These are phyloP conservation scores for Melanotaenia duboulayi DNA, from an alignment of 2,113 vertebrate species.

Conservation along the genomic window DNA sequence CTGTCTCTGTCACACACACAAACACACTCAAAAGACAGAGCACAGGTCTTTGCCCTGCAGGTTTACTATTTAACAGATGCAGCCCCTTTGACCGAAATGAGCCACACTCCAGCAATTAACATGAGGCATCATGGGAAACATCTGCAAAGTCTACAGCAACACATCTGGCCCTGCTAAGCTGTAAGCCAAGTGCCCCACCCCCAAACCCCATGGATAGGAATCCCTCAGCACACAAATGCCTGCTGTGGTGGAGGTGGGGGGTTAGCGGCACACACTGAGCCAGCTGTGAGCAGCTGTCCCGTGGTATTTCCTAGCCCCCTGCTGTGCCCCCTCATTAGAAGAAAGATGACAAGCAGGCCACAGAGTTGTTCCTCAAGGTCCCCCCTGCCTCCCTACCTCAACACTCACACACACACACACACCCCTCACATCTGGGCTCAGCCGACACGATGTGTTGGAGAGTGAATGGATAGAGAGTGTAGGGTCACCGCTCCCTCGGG, in stretches of 20 bases:
- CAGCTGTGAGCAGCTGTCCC: constrained; percentile 61
- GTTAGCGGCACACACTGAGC: background rate
- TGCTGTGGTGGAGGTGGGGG: background rate
- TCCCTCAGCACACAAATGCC: constrained; percentile 18
- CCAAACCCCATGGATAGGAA: constrained; percentile 1
- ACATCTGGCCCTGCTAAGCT: constrained; percentile 72
- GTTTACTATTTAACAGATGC: constrained; percentile 52
- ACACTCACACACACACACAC: constrained; percentile 15
- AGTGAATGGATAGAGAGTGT: constrained; percentile 25
- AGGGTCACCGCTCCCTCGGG: constrained; percentile 52
- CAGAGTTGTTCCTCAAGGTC: constrained; percentile 57
- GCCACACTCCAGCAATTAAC: constrained; percentile 66
- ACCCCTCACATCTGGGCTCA: constrained; percentile 46
- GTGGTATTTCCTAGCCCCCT: constrained; percentile 55
- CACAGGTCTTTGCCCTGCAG: constrained; percentile 44
- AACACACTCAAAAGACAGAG: constrained; percentile 18
- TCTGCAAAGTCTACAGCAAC: constrained; percentile 62
- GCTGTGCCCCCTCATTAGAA: constrained; percentile 69
- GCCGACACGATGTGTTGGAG: constrained; percentile 33
- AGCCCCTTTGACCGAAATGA: constrained; percentile 64
- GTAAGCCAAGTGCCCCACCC: constrained; percentile 30
- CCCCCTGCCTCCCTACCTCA: background rate
- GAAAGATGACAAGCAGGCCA: constrained; percentile 65
- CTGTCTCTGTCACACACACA: background rate
- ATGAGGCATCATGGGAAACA: constrained; percentile 71